Evolutionary conservation across 1,140 invertebrate genomes (phyloP).

Genomic region (Alviniconcha marisindica): DNA sequence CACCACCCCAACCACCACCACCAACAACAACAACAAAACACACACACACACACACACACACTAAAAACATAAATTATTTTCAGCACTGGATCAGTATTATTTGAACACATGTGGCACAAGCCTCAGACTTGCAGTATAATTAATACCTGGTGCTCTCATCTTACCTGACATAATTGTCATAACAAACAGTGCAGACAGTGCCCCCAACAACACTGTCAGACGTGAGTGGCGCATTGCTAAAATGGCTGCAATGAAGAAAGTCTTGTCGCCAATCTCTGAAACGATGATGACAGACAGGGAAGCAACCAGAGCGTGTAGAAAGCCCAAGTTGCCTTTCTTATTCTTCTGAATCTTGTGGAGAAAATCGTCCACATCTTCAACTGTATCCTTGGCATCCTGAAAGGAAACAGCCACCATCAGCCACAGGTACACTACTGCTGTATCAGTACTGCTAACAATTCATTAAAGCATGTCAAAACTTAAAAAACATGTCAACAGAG

Average conservation of each 20-base stretch:
- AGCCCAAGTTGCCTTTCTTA: conserved; percentile 78
- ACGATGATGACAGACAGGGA: conserved; percentile 97
- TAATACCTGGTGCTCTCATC: too few relatives aligned
- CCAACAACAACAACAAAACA: too few relatives aligned
- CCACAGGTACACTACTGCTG: neutral
- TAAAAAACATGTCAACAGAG: neutral
- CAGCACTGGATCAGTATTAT: too few relatives aligned
- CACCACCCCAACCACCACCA: too few relatives aligned
- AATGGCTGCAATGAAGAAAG: conserved; percentile 99
- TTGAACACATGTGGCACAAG: too few relatives aligned
- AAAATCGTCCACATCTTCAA: conserved; percentile 42
- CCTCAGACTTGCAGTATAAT: too few relatives aligned
- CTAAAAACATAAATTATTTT: too few relatives aligned
- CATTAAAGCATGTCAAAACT: too few relatives aligned
- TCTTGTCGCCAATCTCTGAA: conserved; percentile 99
- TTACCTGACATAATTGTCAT: conserved; percentile 97
- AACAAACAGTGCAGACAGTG: conserved; percentile 91
- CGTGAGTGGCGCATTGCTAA: conserved; percentile 99
- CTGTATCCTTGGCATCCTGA: conserved; percentile 32
- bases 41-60: too few relatives aligned
- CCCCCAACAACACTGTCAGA: conserved; percentile 93
- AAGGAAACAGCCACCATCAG: neutral
- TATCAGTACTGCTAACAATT: neutral
- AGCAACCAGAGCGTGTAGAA: conserved; percentile 95
- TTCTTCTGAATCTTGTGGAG: conserved; percentile 40